phyloP scores from a whole-genome alignment of 2,113 vertebrate genomes.

The Synodontis membranacea region DNA sequence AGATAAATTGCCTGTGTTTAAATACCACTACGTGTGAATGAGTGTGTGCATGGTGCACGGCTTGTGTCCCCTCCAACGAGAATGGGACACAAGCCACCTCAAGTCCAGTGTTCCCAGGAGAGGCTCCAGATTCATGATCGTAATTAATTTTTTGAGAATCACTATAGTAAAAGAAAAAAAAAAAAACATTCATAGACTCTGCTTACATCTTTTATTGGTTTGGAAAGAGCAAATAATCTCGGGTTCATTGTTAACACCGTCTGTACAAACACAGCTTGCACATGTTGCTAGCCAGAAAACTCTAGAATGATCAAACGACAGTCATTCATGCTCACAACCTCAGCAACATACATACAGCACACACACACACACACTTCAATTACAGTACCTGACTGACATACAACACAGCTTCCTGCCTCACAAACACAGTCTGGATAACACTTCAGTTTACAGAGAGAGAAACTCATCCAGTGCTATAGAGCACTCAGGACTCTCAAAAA shows the following conservation, averaged over 20 bases:
- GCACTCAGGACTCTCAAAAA: slow-evolving; percentile 20
- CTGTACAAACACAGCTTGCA: slow-evolving; percentile 73
- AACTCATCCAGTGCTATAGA: slow-evolving; percentile 39
- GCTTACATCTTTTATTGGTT: slow-evolving; percentile 76
- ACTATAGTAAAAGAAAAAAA: neutral
- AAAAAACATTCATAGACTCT: slow-evolving; percentile 54
- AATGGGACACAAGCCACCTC: too few relatives aligned
- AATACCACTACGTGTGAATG: neutral
- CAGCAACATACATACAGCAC: slow-evolving; percentile 55
- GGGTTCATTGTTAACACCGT: slow-evolving; percentile 67
- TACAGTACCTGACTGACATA: slow-evolving; percentile 33
- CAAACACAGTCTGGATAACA: slow-evolving; percentile 47
- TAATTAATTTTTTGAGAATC: neutral
- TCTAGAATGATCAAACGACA: slow-evolving; percentile 65
- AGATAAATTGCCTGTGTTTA: neutral
- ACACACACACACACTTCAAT: slow-evolving; percentile 48
- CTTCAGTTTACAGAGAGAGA: slow-evolving; percentile 55
- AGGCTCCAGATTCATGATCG: neutral
- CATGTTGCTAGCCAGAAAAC: slow-evolving; percentile 68
- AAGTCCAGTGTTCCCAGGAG: neutral
- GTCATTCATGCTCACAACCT: slow-evolving; percentile 10
- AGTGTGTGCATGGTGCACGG: neutral
- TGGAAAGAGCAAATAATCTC: slow-evolving; percentile 74
- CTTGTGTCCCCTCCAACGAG: neutral
- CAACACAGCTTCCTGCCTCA: slow-evolving; percentile 31